Percentiles rank a stretch among this genome's conserved stretches.
Evolutionary conservation across 2,888 invertebrate species (phyloP).

Genomic region (Hirudinaria manillensis): DNA sequence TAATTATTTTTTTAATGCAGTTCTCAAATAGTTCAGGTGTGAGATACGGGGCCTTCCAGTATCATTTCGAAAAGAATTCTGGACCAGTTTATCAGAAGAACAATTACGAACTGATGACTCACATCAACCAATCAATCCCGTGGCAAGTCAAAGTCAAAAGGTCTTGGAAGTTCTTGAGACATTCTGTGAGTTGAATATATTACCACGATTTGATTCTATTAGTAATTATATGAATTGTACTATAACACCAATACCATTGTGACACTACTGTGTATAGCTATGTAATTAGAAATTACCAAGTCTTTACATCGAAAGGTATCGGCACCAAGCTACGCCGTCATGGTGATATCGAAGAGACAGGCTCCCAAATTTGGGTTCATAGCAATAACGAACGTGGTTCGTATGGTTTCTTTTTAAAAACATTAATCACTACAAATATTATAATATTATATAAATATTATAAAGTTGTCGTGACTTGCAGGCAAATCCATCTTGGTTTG

Average conservation of each 20-base stretch:
- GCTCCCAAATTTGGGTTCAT: slow-evolving; percentile 31
- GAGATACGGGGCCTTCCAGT: slow-evolving; percentile 40
- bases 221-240: background rate
- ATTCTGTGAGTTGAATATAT: slow-evolving; percentile 9
- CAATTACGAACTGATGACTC: slow-evolving; percentile 34
- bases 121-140: slow-evolving; percentile 32
- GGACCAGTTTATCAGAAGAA: slow-evolving; percentile 39
- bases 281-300: too few relatives aligned
- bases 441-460: too few relatives aligned
- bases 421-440: too few relatives aligned
- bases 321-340: slow-evolving; percentile 11
- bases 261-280: too few relatives aligned
- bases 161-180: slow-evolving; percentile 36
- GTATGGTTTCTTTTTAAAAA: background rate
- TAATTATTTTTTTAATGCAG: background rate
- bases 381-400: slow-evolving; percentile 34
- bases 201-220: background rate
- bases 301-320: slow-evolving; percentile 2
- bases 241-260: background rate
- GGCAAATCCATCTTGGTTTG: slow-evolving; percentile 37
- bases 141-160: slow-evolving; percentile 38
- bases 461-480: slow-evolving; percentile 1
- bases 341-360: slow-evolving; percentile 21
- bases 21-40: background rate
- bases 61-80: slow-evolving; percentile 48